Evolutionary conservation across 2,888 invertebrate genomes (phyloP), one percentile per base, ranked within the genome.

Genomic region (Eustalomyia histrio): DNA sequence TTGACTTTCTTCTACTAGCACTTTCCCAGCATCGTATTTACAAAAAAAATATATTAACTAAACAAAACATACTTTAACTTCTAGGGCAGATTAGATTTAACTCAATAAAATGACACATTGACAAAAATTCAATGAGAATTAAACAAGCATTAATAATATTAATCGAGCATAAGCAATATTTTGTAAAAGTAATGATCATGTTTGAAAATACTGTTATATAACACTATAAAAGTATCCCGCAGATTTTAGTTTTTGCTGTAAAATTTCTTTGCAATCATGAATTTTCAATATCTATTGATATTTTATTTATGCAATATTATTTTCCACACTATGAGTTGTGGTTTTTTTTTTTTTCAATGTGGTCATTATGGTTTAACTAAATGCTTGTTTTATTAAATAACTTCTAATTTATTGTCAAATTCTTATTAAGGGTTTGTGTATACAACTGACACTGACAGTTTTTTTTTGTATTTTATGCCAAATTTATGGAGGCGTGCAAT

Each of bases 331-430:
- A 16, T 29, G 29, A 29, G 5, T 29, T 29, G 29, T 29, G 8
- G 17, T n/a, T n/a, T n/a, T n/a, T 29, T 7, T 50, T 69, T 74
- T 75, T 83, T 79, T 83, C 53, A 83, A 83, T n/a, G 78, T 81
- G 75, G 80, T 76, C 76, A 83, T 73, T 83, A 50, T 69, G 73
- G 63, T 50, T 79, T 39, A 52, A 47, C 5, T 5, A 5, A n/a
- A 14, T 47, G 43, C 43, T 4, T 47, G 76, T 80, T 79, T 60
- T 67, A 72, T 79, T 85, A 84, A 86, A 84, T 87, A 84, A 80
- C 82, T 84, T 84, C 84, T 86, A 87, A 87, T 87, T 86, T 86
- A 86, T 86, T 83, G 83, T 72, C 71, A 78, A 65, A 60, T 57
- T 68, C 53, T 67, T 2, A 67, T 61, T 39, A 14, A 12, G 39